Conservation (phyloP, 92 coral and sea anemone species). For the Phenganax stokvisi region DNA sequence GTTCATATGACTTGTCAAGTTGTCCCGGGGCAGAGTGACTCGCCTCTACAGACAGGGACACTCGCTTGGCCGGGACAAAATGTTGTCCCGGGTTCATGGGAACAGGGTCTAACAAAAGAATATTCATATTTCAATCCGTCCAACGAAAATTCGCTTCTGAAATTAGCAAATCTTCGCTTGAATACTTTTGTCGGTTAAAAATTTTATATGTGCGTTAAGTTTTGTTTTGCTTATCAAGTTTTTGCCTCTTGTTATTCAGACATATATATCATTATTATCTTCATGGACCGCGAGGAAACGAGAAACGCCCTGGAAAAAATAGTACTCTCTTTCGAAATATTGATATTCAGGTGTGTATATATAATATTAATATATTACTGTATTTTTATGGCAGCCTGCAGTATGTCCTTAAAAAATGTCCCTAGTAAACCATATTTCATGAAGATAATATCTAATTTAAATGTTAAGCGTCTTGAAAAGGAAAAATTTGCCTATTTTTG, state of each 20-base stretch:
- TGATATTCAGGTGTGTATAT: constrained; percentile 64
- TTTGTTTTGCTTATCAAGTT: neutral
- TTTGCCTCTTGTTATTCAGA: constrained; percentile 29
- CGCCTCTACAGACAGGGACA: too few relatives aligned
- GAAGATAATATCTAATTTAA: neutral
- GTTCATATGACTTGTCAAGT: too few relatives aligned
- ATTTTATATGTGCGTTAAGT: neutral
- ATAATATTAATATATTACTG: too few relatives aligned
- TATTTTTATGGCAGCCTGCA: too few relatives aligned
- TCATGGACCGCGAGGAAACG: constrained; percentile 97
- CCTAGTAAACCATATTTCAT: neutral
- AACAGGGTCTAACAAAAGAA: too few relatives aligned
- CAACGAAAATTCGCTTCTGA: neutral
- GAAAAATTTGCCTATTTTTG: too few relatives aligned
- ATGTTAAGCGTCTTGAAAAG: too few relatives aligned
- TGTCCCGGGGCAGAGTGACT: too few relatives aligned
- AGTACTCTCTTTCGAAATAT: constrained; percentile 74
- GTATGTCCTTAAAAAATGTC: neutral
- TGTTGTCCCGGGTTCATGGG: too few relatives aligned
- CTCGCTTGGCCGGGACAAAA: too few relatives aligned
- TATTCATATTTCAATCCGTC: too few relatives aligned
- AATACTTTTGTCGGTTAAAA: neutral
- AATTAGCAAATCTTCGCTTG: neutral
- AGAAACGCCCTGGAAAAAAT: constrained; percentile 51
- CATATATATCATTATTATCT: constrained; percentile 95